phyloP scores from a whole-genome alignment of 2,888 invertebrate genomes.

The Drosophila buzzatii region DNA sequence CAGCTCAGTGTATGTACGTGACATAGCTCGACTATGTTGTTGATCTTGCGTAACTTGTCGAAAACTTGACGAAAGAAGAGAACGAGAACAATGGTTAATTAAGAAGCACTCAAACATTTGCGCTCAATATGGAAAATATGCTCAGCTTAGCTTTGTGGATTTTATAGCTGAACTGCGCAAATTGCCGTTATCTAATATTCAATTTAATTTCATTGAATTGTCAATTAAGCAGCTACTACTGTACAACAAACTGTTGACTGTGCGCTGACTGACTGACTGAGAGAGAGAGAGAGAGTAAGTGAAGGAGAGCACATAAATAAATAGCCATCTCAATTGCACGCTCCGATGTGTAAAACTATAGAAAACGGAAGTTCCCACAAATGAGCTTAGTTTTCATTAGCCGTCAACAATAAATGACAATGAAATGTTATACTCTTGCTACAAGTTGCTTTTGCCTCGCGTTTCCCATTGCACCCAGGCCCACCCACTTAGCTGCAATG shows the following conservation, averaged over 20 bases:
- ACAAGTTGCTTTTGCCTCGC: constrained; percentile 7
- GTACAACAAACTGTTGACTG: constrained; percentile 51
- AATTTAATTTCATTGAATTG: constrained; percentile 67
- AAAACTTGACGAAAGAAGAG: not conserved
- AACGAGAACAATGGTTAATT: not conserved
- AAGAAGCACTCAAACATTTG: constrained; percentile 1
- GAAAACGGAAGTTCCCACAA: constrained; percentile 62
- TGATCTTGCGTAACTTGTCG: constrained; percentile 10
- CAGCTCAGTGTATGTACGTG: constrained; percentile 2
- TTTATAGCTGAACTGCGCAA: constrained; percentile 47
- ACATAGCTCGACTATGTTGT: not conserved
- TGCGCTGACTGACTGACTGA: constrained; percentile 7
- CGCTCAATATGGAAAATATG: constrained; percentile 1
- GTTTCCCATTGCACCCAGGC: constrained; percentile 9
- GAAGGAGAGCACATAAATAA: constrained; percentile 15
- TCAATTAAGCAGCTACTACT: constrained; percentile 63
- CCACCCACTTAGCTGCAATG: constrained; percentile 45
- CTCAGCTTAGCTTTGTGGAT: constrained; percentile 1
- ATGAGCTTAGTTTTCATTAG: constrained; percentile 31
- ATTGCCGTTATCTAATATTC: constrained; percentile 61
- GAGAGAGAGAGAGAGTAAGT: constrained; percentile 6
- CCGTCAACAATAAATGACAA: constrained; percentile 42
- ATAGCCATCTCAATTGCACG: constrained; percentile 21
- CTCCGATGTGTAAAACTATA: constrained; percentile 30
- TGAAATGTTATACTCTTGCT: constrained; percentile 55